phyloP scores from a whole-genome alignment of 1,140 invertebrate genomes.

The Hestina assimilis region DNA sequence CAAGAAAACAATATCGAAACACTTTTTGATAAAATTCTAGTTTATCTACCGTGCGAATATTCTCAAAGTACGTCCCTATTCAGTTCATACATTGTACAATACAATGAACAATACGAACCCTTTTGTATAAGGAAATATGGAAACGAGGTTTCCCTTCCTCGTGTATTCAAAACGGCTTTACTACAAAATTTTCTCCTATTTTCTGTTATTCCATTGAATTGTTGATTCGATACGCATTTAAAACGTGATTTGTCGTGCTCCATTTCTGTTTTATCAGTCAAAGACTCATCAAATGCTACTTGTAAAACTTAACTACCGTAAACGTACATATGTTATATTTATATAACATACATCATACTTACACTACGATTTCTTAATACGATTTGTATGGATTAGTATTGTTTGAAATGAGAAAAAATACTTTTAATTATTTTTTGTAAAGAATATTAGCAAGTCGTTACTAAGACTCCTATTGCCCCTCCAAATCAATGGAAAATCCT shows the following conservation, averaged over 20 bases:
- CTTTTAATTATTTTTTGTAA: no score
- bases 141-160: slow-evolving; percentile 19
- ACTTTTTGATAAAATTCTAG: no score
- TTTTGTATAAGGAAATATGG: neutral
- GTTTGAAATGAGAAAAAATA: no score
- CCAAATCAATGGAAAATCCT: no score
- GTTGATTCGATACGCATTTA: slow-evolving; percentile 24
- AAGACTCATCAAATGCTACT: slow-evolving; percentile 27
- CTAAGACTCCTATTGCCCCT: no score
- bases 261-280: slow-evolving; percentile 32
- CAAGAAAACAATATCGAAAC: no score
- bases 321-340: slow-evolving; percentile 9
- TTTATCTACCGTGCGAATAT: neutral
- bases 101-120: neutral
- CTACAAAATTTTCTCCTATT: no score
- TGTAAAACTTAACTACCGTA: slow-evolving; percentile 13
- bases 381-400: no score
- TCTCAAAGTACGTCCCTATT: neutral
- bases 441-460: no score
- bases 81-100: neutral
- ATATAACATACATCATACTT: neutral
- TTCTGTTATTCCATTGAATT: slow-evolving; percentile 15
- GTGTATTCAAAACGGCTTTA: slow-evolving; percentile 3
- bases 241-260: slow-evolving; percentile 19
- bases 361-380: neutral